phyloP scores from a whole-genome alignment of 2,888 invertebrate genomes.

The Trissoscelio sp. region DNA sequence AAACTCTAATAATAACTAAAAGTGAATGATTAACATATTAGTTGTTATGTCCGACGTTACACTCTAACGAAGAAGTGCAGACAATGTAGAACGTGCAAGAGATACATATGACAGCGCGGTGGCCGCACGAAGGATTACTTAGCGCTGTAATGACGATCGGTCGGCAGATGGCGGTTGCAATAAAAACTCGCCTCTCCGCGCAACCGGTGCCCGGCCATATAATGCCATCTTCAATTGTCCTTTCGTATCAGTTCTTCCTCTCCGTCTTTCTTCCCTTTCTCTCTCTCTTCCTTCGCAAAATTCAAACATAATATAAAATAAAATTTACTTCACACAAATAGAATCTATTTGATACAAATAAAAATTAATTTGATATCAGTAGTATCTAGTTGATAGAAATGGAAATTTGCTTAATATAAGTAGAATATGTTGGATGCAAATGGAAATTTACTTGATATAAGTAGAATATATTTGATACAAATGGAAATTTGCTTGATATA shows the following conservation, averaged over 20 bases:
- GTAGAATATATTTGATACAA: too few species aligned
- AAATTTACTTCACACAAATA: too few species aligned
- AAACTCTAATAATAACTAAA: neutral
- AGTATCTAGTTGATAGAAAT: too few species aligned
- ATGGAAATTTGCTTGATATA: too few species aligned
- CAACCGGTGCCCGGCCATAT: constrained; percentile 60
- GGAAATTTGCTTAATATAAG: too few species aligned
- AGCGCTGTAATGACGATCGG: constrained; percentile 82
- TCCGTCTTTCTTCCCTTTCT: neutral
- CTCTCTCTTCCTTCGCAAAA: constrained; percentile 16
- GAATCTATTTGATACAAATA: too few species aligned
- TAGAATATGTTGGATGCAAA: too few species aligned
- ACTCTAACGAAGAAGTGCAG: constrained; percentile 17
- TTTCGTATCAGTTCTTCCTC: constrained; percentile 26
- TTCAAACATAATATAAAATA: constrained; percentile 40
- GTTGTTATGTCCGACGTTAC: constrained; percentile 24
- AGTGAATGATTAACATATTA: constrained; percentile 23
- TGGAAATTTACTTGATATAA: too few species aligned
- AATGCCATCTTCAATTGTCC: constrained; percentile 66
- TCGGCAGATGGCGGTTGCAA: constrained; percentile 81
- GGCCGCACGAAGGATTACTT: constrained; percentile 65
- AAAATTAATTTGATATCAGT: too few species aligned
- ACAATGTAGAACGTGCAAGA: constrained; percentile 33
- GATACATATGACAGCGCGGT: constrained; percentile 51
- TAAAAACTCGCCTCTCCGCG: constrained; percentile 80